Evolutionary conservation across 2,797 vertebrate species (phyloP).

Genomic region (Varecia variegata): DNA sequence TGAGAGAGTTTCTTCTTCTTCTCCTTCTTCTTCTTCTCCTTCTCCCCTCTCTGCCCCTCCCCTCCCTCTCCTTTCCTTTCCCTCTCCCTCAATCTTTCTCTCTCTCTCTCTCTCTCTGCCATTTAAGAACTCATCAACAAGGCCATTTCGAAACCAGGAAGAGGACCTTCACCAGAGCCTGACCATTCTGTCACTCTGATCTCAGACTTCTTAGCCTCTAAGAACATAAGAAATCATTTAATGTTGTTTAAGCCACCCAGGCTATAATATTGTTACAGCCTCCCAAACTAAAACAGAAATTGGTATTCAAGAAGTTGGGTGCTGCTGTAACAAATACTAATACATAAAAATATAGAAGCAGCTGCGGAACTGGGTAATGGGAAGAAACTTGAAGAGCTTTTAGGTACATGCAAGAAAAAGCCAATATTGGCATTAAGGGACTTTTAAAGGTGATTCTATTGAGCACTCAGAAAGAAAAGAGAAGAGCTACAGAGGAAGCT

Average conservation of each 20-base stretch:
- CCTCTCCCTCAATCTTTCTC: not conserved
- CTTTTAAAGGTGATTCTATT: not conserved
- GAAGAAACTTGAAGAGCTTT: not conserved
- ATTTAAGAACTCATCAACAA: not conserved
- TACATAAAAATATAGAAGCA: not conserved
- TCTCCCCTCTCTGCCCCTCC: accelerated
- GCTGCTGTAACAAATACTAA: not conserved
- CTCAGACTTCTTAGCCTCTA: not conserved
- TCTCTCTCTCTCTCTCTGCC: too few species aligned
- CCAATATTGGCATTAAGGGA: not conserved
- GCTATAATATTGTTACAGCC: not conserved
- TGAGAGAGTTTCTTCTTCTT: not conserved
- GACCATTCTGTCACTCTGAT: not conserved
- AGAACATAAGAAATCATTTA: not conserved
- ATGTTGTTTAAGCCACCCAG: not conserved
- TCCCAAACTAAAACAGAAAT: not conserved
- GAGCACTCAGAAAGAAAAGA: not conserved
- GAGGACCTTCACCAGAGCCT: not conserved
- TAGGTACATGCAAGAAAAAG: not conserved
- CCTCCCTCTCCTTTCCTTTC: not conserved
- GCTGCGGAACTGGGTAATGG: not conserved
- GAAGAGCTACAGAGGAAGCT: not conserved
- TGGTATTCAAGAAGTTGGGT: not conserved
- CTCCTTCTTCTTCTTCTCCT: too few species aligned
- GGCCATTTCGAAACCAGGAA: not conserved